phyloP scores from a whole-genome alignment of 2,888 invertebrate species.

The Matsumyia berberina region DNA sequence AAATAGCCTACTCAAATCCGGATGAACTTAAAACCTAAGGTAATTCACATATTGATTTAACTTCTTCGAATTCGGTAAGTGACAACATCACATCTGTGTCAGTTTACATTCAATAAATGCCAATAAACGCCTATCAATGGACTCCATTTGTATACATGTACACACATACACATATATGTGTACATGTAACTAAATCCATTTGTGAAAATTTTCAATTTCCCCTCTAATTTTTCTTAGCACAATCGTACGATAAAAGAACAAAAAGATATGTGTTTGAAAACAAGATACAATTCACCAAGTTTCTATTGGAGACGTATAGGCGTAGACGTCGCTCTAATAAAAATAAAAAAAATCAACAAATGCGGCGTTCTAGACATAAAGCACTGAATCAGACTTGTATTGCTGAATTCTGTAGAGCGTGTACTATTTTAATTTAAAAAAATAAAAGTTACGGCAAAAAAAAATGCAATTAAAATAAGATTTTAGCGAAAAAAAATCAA shows the following conservation, averaged over 20 bases:
- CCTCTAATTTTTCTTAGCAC: too few relatives aligned
- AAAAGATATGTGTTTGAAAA: too few relatives aligned
- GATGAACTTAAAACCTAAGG: too few relatives aligned
- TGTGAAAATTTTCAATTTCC: too few relatives aligned
- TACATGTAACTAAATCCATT: too few relatives aligned
- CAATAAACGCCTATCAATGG: constrained; percentile 13
- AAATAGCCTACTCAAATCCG: too few relatives aligned
- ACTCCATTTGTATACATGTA: background rate
- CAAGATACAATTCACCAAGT: background rate
- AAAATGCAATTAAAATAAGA: constrained; percentile 46
- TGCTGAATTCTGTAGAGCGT: constrained; percentile 22
- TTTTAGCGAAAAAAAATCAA: constrained; percentile 4
- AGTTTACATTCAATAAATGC: constrained; percentile 18
- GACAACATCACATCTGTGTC: background rate
- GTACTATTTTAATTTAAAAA: constrained; percentile 20
- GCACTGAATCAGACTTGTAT: background rate
- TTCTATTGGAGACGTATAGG: constrained; percentile 44
- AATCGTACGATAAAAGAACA: background rate
- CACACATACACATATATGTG: too few relatives aligned
- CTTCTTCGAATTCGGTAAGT: background rate
- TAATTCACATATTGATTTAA: too few relatives aligned
- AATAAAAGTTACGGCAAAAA: background rate
- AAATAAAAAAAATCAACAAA: background rate
- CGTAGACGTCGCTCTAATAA: background rate
- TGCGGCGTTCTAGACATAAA: constrained; percentile 2